Evolutionary conservation across 2,797 vertebrate species (phyloP), one percentile per base, ranked within the genome.

Genomic region (Amphiprion clarkii): DNA sequence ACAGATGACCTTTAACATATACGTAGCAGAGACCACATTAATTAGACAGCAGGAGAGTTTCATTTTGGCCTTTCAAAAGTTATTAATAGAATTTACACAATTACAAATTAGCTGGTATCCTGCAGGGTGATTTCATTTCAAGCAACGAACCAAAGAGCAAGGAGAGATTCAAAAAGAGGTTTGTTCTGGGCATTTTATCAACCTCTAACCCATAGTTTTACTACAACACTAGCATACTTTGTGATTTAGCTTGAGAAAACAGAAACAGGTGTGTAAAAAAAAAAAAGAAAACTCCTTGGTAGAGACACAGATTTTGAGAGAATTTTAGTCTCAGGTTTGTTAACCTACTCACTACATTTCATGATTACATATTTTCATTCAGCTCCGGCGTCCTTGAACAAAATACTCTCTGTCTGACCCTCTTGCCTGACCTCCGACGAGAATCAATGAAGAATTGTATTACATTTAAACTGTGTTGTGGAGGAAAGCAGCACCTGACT

Each of bases 401-500:
- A 54, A 44, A 72, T 9, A 5, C 19, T 54, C 53, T 51, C 21
- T 51, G 0, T 8, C 1, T 36, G 59, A 72, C 67, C 77, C 64
- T 8, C 27, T 12, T 57, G 60, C 55, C 53, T 67, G 65, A 82
- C 77, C 75, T 66, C 76, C 39, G 23, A 29, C 17, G 48, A 27
- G 44, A 81, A 85, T 81, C 83, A 61, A 81, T 86, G 67, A 63
- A 13, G 76, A 64, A 29, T 87, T 77, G 14, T 21, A 6, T 87
- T 74, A 74, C 82, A 68, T 25, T 48, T 48, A 19, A 63, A 71
- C 69, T 12, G 33, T 67, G 49, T 4, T n/a, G 58, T 17, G 42
- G 49, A 59, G 72, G 66, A 54, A 0, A 5, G 64, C 57, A 51
- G 54, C 21, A 3, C 29, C 58, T 29, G 72, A 66, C 40, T 62